Evolutionary conservation across 1,140 invertebrate species (phyloP).

Genomic region (Subanguina moxae): DNA sequence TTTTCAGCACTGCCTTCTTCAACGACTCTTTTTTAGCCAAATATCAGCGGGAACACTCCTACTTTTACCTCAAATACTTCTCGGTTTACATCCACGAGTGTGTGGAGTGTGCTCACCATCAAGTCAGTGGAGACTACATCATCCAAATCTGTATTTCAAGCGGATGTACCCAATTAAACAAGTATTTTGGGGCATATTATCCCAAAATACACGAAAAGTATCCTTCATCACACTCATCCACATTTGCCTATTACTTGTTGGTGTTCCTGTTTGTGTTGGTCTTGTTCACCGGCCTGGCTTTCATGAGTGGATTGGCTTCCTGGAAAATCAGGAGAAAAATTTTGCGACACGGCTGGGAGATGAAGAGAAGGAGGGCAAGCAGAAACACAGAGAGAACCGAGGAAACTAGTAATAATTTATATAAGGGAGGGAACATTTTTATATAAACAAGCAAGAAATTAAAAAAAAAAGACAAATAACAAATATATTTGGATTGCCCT

Average conservation of each 20-base stretch:
- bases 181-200: conserved; percentile 1
- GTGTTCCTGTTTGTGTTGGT: conserved; percentile 16
- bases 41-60: conserved; percentile 32
- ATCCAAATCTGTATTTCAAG: conserved; percentile 12
- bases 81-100: conserved; percentile 37
- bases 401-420: conserved; percentile 31
- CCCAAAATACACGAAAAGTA: neutral
- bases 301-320: conserved; percentile 10
- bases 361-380: conserved; percentile 28
- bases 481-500: too few species aligned
- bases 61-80: conserved; percentile 46
- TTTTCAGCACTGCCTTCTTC: conserved; percentile 29
- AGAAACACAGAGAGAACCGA: conserved; percentile 44
- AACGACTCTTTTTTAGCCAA: conserved; percentile 41
- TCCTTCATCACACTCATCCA: neutral
- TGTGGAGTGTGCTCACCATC: conserved; percentile 18
- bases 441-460: too few species aligned
- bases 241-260: conserved; percentile 12
- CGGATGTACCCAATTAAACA: conserved; percentile 22
- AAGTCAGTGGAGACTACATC: conserved; percentile 4
- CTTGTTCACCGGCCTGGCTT: conserved; percentile 11
- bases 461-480: too few species aligned
- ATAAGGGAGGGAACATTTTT: too few species aligned
- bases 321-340: conserved; percentile 22
- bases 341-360: conserved; percentile 14